Conservation (phyloP, 2,113 vertebrate species). For the Pelmatolapia mariae region DNA sequence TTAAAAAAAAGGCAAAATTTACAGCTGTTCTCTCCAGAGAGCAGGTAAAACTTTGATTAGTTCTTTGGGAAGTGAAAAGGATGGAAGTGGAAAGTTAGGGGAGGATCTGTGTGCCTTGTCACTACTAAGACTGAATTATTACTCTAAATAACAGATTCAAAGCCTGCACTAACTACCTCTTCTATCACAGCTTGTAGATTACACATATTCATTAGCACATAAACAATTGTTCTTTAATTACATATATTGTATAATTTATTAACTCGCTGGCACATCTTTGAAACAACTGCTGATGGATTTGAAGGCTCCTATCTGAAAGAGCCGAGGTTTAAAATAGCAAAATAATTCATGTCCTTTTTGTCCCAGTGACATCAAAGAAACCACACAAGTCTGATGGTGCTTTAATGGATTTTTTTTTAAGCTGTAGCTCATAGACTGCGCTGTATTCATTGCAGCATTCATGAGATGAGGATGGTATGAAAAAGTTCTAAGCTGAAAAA, state of each 20-base stretch:
- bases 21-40: neutral
- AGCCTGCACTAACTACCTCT: neutral
- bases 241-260: neutral
- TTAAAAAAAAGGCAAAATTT: neutral
- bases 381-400: neutral
- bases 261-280: neutral
- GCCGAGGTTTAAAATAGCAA: neutral
- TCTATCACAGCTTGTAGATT: neutral
- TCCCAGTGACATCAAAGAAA: neutral
- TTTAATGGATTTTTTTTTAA: neutral
- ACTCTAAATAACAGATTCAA: neutral
- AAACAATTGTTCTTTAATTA: constrained; percentile 39
- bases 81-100: neutral
- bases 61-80: neutral
- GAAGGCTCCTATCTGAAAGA: neutral
- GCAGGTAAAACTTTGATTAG: neutral
- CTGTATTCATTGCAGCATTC: neutral
- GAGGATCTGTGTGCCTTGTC: neutral
- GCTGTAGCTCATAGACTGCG: accelerated
- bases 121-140: constrained; percentile 14
- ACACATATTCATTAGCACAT: constrained; percentile 17
- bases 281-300: neutral
- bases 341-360: neutral
- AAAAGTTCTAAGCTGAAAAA: neutral
- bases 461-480: neutral